A percentile compares a stretch with the other conserved stretches of the same genome.
phyloP scores from a whole-genome alignment of 1,140 invertebrate genomes.

The Drosophila fuyamai region DNA sequence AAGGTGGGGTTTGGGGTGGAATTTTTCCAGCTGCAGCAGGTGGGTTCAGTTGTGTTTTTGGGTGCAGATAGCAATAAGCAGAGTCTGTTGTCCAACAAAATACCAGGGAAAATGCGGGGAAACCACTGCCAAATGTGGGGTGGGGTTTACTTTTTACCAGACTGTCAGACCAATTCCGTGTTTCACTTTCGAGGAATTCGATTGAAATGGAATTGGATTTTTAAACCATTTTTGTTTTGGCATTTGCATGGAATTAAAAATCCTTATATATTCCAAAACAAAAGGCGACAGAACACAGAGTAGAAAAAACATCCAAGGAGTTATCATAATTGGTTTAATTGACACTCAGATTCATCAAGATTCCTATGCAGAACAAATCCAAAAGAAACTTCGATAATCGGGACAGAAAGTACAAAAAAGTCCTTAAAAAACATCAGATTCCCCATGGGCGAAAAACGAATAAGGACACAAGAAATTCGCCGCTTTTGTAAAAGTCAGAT shows the following conservation, averaged over 20 bases:
- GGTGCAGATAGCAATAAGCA: conserved; percentile 40
- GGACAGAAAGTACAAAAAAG: background rate
- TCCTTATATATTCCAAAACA: background rate
- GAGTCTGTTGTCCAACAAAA: conserved; percentile 9
- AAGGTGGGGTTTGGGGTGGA: conserved; percentile 4
- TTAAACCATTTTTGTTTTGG: too few species aligned
- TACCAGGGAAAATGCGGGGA: conserved; percentile 3
- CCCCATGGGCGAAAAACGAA: background rate
- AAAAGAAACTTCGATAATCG: background rate
- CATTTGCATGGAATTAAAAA: too few species aligned
- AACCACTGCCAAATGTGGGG: conserved; percentile 22
- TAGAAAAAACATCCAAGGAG: background rate
- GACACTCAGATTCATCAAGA: background rate
- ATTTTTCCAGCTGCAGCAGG: conserved; percentile 28
- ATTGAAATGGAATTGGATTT: background rate
- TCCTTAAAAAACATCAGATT: background rate
- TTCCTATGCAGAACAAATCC: background rate
- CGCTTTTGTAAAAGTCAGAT: background rate
- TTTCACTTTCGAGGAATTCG: background rate
- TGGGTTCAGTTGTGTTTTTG: conserved; percentile 23
- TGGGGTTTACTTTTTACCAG: background rate
- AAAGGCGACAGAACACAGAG: background rate
- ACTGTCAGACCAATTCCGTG: background rate
- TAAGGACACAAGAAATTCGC: background rate
- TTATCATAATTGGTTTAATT: background rate